These are phyloP conservation scores for Cyprinus carpio DNA, from an alignment of 2,113 vertebrate species.

Conservation along the genomic window DNA sequence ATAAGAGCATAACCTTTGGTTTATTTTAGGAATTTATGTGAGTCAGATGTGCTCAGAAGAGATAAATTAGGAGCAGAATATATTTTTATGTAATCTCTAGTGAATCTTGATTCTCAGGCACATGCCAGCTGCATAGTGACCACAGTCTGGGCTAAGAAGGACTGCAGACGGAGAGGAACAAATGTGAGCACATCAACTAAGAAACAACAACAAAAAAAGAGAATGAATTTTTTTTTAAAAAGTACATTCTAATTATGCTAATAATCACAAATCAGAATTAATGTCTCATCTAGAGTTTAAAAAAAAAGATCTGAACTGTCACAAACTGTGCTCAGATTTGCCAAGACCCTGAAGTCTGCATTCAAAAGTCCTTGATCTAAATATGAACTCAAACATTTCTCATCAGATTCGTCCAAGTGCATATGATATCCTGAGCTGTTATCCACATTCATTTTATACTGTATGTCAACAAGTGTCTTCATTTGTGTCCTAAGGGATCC, in stretches of 20 bases:
- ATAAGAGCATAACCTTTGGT: neutral
- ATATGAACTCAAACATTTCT: neutral
- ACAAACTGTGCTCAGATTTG: neutral
- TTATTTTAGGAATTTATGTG: neutral
- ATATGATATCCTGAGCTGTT: neutral
- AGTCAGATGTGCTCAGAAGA: neutral
- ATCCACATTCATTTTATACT: neutral
- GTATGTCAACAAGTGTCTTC: neutral
- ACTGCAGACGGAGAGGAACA: neutral
- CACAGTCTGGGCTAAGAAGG: neutral
- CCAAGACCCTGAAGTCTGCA: neutral
- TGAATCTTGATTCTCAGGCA: neutral
- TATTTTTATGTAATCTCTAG: constrained; percentile 1
- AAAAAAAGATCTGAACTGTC: neutral
- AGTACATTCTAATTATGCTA: neutral
- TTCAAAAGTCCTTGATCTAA: neutral
- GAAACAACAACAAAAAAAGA: no score
- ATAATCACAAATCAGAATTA: neutral
- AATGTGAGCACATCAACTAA: neutral
- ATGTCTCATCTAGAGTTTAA: neutral
- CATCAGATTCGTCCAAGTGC: neutral
- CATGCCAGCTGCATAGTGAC: neutral
- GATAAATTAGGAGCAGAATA: constrained; percentile 13
- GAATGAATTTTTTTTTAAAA: no score
- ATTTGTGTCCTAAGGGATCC: neutral